Conservation (phyloP, 2,113 vertebrate genomes). For the Pseudorasbora parva region DNA sequence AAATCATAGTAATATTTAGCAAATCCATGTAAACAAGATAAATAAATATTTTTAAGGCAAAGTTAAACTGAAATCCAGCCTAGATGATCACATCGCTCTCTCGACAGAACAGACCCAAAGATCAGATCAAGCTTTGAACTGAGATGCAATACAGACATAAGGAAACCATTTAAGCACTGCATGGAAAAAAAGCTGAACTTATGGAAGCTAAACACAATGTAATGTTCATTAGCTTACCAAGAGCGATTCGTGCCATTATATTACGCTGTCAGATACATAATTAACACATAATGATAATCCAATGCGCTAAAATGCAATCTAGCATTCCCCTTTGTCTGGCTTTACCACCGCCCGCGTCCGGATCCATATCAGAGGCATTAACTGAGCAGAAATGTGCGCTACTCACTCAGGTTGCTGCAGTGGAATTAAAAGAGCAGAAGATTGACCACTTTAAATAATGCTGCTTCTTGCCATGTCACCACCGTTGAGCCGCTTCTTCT, state of each 20-base stretch:
- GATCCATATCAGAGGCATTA: constrained; percentile 65
- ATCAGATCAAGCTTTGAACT: constrained; percentile 26
- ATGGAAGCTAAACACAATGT: not conserved
- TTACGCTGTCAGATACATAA: constrained; percentile 21
- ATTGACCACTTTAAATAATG: constrained; percentile 80
- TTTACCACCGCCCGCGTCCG: constrained; percentile 50
- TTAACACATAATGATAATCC: constrained; percentile 71
- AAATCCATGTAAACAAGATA: not conserved
- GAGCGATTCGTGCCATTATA: not conserved
- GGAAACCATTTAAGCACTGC: constrained; percentile 49
- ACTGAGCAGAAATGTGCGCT: constrained; percentile 68
- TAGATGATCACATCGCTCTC: constrained; percentile 22
- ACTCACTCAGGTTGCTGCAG: constrained; percentile 78
- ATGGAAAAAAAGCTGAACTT: constrained; percentile 43
- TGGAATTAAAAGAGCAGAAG: constrained; percentile 72
- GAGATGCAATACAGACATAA: constrained; percentile 38
- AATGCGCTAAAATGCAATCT: constrained; percentile 72
- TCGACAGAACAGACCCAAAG: constrained; percentile 16
- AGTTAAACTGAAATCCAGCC: constrained; percentile 20
- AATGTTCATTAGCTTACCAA: not conserved
- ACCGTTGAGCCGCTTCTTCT: constrained; percentile 73
- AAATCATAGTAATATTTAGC: not conserved
- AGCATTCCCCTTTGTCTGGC: constrained; percentile 72
- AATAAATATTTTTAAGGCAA: not conserved
- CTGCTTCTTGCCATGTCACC: constrained; percentile 77